Conservation (phyloP, 2,113 vertebrate genomes). For the Perca schrenkii region DNA sequence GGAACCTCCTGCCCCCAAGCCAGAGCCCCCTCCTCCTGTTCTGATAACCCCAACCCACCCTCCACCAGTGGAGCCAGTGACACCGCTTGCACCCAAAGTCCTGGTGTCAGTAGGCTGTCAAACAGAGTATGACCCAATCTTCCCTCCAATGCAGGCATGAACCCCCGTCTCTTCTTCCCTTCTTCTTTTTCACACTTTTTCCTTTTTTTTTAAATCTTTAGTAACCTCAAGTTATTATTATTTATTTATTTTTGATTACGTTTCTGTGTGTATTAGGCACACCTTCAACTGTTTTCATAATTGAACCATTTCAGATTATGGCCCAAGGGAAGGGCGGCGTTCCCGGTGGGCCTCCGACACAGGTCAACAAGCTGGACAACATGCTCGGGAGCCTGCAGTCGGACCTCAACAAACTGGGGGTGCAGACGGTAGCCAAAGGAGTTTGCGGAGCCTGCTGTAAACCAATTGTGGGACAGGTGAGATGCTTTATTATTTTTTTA, state of each 20-base stretch:
- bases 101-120: constrained; percentile 93
- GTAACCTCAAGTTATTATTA: background rate
- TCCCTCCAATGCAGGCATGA: constrained; percentile 89
- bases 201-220: background rate
- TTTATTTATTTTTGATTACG: background rate
- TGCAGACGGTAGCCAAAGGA: constrained; percentile 97
- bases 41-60: constrained; percentile 57
- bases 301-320: constrained; percentile 89
- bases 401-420: constrained; percentile 96
- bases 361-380: constrained; percentile 97
- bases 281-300: constrained; percentile 1
- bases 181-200: constrained; percentile 39
- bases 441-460: constrained; percentile 98
- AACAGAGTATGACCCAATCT: constrained; percentile 90
- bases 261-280: background rate
- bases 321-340: constrained; percentile 90
- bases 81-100: constrained; percentile 75
- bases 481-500: background rate
- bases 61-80: constrained; percentile 68
- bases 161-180: constrained; percentile 39
- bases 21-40: constrained; percentile 63
- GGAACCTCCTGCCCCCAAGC: constrained; percentile 52
- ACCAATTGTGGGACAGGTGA: constrained; percentile 97
- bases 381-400: constrained; percentile 99
- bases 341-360: constrained; percentile 87